Evolutionary conservation across 2,113 vertebrate genomes (phyloP), one percentile per base, ranked within the genome.

Genomic region (Scalopus aquaticus): DNA sequence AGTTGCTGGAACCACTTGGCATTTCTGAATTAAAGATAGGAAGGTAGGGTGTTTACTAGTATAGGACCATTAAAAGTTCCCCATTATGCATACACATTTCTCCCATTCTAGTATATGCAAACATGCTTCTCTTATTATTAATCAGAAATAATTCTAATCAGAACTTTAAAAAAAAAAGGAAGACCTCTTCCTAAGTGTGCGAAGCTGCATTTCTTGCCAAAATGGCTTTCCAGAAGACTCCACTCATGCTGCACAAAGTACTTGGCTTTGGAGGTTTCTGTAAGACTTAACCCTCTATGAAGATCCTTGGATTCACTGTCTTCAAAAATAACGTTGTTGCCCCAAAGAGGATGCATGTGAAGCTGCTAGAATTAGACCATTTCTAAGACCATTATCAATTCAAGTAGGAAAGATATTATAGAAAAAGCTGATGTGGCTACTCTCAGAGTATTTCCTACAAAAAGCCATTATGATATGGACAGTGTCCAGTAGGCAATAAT

Each of bases 281-380:
- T 95, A 92, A 74, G 19, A 83, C 69, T 83, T 44, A 46, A 26
- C 3, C 37, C 16, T 56, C 1, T 49, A 16, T 70, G 44, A 65
- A 44, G 13, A 84, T 11, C 20, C 9, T 64, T 72, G 69, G 37
- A 74, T 65, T 88, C 30, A 92, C 12, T 72, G 19, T 78, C 78
- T 96, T 84, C 69, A 82, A 70, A 91, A 51, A n/a, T 15, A 90
- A 30, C 2, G 91, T 30, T 89, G 28, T 88, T 78, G 19, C 51
- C 82, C 77, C 88, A 91, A 46, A 54, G 39, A 30, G 65, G 65
- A 37, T 80, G 69, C 62, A 42, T 83, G 5, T 11, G 54, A 20
- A 86, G 1, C 13, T 94, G 30, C 37, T 22, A 42, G 77, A 65
- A 0, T 17, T 37, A 97, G 83, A 24, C 0, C 1, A 95, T 51